Evolutionary conservation across 2,113 vertebrate genomes (phyloP).

Genomic region (Actenoides hombroni): DNA sequence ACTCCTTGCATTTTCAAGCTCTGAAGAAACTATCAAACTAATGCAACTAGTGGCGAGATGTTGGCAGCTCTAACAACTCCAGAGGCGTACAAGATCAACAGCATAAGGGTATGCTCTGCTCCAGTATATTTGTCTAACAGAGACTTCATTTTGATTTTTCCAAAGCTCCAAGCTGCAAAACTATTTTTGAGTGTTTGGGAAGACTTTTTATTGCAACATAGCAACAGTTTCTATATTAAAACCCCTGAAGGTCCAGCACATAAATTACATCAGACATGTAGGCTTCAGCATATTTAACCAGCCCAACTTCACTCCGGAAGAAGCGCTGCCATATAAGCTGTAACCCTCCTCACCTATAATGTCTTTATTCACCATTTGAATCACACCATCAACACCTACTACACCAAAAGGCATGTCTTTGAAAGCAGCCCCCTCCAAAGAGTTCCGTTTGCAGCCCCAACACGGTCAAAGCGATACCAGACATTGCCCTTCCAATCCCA

Average conservation of each 20-base stretch:
- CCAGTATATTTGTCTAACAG: neutral
- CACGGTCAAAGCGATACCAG: neutral
- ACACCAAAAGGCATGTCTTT: neutral
- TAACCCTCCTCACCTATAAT: neutral
- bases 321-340: neutral
- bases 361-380: neutral
- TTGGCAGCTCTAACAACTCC: neutral
- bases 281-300: neutral
- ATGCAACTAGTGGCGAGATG: neutral
- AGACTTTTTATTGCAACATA: neutral
- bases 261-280: neutral
- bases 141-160: neutral
- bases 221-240: neutral
- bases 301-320: fast-evolving
- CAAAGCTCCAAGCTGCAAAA: neutral
- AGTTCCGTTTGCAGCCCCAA: neutral
- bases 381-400: neutral
- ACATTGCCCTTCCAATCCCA: neutral
- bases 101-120: neutral
- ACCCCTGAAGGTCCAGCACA: neutral
- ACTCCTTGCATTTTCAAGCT: neutral
- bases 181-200: neutral
- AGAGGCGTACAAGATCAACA: neutral
- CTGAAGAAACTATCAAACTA: neutral
- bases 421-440: neutral